A percentile compares a stretch with the other conserved stretches of the same genome.
phyloP scores from a whole-genome alignment of 2,888 invertebrate species.

The Coelopa pilipes region DNA sequence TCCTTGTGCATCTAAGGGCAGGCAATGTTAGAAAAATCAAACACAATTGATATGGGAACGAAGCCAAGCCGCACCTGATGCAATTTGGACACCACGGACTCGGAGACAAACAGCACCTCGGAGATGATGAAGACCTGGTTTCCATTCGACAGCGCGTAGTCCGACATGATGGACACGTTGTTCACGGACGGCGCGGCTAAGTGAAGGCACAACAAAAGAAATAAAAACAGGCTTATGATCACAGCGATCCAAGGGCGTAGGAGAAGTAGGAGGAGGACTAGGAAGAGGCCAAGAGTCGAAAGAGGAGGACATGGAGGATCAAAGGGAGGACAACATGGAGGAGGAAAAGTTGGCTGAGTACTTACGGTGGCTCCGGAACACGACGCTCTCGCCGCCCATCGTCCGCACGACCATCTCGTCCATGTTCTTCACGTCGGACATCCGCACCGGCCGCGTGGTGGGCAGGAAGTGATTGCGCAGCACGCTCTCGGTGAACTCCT shows the following conservation, averaged over 20 bases:
- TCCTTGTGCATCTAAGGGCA: slow-evolving; percentile 69
- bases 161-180: slow-evolving; percentile 71
- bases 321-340: too few species aligned
- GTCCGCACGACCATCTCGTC: slow-evolving; percentile 70
- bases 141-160: slow-evolving; percentile 72
- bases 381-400: slow-evolving; percentile 71
- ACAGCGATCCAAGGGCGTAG: background rate
- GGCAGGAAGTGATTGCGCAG: slow-evolving; percentile 73
- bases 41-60: too few species aligned
- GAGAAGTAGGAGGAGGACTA: background rate
- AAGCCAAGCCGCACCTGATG: slow-evolving; percentile 68
- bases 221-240: slow-evolving; percentile 1
- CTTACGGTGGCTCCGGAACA: slow-evolving; percentile 72
- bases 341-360: slow-evolving; percentile 40
- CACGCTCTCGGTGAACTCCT: slow-evolving; percentile 73
- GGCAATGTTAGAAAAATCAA: background rate
- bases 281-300: too few species aligned
- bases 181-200: slow-evolving; percentile 70
- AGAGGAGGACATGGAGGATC: too few species aligned
- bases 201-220: slow-evolving; percentile 42
- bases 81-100: slow-evolving; percentile 72
- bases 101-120: slow-evolving; percentile 74
- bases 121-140: slow-evolving; percentile 73
- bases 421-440: slow-evolving; percentile 68
- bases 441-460: slow-evolving; percentile 69